Conservation (phyloP, 1,140 invertebrate species). For the Hyles euphorbiae region DNA sequence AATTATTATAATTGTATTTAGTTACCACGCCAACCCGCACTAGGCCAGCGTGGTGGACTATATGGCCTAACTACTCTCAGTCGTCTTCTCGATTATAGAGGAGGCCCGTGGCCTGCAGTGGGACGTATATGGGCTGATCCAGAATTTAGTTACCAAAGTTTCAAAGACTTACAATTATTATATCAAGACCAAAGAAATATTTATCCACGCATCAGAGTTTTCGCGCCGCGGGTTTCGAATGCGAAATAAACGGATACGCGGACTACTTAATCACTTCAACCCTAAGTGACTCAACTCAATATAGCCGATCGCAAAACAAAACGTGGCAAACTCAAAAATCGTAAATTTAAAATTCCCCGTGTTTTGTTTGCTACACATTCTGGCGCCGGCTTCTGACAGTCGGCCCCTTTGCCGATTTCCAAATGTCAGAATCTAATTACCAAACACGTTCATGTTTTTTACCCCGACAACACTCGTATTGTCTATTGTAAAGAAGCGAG, state of each 20-base stretch:
- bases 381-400: conserved; percentile 65
- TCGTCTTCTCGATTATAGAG: too few relatives aligned
- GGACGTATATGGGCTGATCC: too few relatives aligned
- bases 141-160: too few relatives aligned
- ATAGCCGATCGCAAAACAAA: conserved; percentile 7
- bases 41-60: too few relatives aligned
- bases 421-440: conserved; percentile 70
- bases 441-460: conserved; percentile 23
- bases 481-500: conserved; percentile 8
- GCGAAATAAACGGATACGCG: not conserved
- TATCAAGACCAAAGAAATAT: too few relatives aligned
- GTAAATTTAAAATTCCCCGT: conserved; percentile 27
- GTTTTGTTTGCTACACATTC: conserved; percentile 43
- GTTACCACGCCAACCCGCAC: too few relatives aligned
- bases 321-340: conserved; percentile 19
- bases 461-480: conserved; percentile 10
- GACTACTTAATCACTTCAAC: not conserved
- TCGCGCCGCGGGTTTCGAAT: too few relatives aligned
- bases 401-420: conserved; percentile 57
- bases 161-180: too few relatives aligned
- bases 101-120: too few relatives aligned
- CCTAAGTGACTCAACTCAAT: not conserved
- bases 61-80: too few relatives aligned
- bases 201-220: too few relatives aligned
- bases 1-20: too few relatives aligned